A percentile compares a stretch with the other conserved stretches of the same genome.
Evolutionary conservation across 2,888 invertebrate species (phyloP).

Genomic region (Apocheima hispidaria): DNA sequence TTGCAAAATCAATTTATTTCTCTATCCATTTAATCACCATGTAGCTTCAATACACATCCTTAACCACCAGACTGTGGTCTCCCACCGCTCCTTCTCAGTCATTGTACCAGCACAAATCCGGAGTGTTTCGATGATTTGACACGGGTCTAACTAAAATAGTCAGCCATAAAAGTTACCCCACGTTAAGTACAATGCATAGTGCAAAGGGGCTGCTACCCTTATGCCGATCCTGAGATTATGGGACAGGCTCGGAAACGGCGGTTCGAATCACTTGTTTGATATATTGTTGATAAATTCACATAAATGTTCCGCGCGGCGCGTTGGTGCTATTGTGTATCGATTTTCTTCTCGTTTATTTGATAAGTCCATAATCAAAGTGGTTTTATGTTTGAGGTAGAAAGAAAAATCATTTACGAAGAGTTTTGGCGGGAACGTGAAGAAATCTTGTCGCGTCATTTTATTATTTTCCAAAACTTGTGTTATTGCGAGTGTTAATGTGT

Average conservation of each 20-base stretch:
- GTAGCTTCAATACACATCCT: constrained; percentile 72
- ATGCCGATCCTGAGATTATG: constrained; percentile 58
- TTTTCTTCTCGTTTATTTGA: constrained; percentile 15
- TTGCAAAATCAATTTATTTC: constrained; percentile 81
- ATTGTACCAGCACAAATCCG: constrained; percentile 42
- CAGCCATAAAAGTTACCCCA: constrained; percentile 80
- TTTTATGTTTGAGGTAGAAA: not conserved
- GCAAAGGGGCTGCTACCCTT: constrained; percentile 79
- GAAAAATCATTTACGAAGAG: too few species aligned
- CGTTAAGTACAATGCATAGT: constrained; percentile 77
- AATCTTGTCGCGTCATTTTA: too few species aligned
- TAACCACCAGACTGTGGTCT: constrained; percentile 53
- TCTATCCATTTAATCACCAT: constrained; percentile 81
- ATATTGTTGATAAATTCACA: constrained; percentile 52
- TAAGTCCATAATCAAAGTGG: constrained; percentile 2
- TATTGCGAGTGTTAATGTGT: too few species aligned
- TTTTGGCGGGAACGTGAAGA: too few species aligned
- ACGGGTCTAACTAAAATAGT: constrained; percentile 60
- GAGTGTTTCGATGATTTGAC: constrained; percentile 60
- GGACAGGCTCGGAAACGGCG: constrained; percentile 63
- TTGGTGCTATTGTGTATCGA: constrained; percentile 25
- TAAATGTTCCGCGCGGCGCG: constrained; percentile 42
- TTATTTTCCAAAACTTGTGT: too few species aligned
- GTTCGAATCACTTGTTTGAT: constrained; percentile 71
- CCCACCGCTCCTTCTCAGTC: constrained; percentile 46